phyloP scores from a whole-genome alignment of 2,113 vertebrate genomes.

The Platichthys stellatus region DNA sequence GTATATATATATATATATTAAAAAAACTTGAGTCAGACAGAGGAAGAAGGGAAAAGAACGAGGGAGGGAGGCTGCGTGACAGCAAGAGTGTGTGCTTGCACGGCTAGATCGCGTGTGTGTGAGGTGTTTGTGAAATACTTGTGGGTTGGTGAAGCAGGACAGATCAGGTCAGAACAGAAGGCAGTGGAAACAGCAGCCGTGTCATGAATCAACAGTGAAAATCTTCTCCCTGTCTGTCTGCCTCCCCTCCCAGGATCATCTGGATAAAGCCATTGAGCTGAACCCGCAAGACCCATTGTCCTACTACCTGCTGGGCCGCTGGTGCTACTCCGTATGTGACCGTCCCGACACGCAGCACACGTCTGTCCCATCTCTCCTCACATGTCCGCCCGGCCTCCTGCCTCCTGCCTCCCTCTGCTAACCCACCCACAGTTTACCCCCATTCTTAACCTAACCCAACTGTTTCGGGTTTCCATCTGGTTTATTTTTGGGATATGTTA shows the following conservation, averaged over 20 bases:
- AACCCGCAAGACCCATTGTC: constrained; percentile 92
- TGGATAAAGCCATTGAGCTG: constrained; percentile 94
- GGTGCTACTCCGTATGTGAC: constrained; percentile 94
- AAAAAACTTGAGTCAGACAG: constrained; percentile 9
- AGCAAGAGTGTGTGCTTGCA: constrained; percentile 39
- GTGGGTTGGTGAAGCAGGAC: constrained; percentile 74
- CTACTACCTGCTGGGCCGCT: constrained; percentile 96
- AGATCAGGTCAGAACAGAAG: constrained; percentile 72
- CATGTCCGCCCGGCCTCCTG: not conserved
- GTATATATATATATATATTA: not conserved
- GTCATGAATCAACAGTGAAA: constrained; percentile 67
- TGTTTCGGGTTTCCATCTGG: constrained; percentile 50
- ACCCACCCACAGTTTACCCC: constrained; percentile 56
- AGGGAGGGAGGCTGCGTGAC: constrained; percentile 35
- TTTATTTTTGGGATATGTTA: constrained; percentile 50
- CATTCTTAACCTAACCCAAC: constrained; percentile 29
- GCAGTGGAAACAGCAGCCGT: constrained; percentile 52
- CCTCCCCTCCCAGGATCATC: constrained; percentile 86
- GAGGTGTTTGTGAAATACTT: constrained; percentile 74
- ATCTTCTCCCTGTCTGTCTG: constrained; percentile 40
- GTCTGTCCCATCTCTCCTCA: constrained; percentile 28
- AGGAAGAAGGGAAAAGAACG: not conserved
- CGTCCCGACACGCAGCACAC: not conserved
- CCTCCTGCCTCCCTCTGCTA: constrained; percentile 13
- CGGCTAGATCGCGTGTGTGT: constrained; percentile 57